Percentiles rank a stretch among this genome's conserved stretches.
Evolutionary conservation across 2,797 vertebrate species (phyloP).

Genomic region (Clarias laeviceps): DNA sequence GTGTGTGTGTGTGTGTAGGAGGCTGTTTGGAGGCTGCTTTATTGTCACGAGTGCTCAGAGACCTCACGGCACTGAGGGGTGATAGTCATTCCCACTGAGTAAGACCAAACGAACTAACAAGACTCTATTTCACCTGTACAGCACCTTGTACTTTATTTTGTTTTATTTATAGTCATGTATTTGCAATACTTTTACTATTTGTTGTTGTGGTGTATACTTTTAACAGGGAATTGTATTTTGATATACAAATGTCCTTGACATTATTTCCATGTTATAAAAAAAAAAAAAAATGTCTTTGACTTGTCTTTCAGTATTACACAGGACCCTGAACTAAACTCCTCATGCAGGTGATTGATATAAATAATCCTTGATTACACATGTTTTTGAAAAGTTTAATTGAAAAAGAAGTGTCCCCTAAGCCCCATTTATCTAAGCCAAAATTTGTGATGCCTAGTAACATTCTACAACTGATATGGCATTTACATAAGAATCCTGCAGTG

Average conservation of each 20-base stretch:
- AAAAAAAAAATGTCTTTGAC: neutral
- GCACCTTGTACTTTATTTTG: neutral
- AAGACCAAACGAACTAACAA: slow-evolving; percentile 28
- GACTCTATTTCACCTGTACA: slow-evolving; percentile 19
- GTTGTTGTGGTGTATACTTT: neutral
- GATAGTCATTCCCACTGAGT: slow-evolving; percentile 29
- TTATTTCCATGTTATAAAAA: neutral
- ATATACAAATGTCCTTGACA: neutral
- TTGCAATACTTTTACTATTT: neutral
- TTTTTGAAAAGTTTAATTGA: neutral
- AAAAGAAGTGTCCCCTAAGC: neutral
- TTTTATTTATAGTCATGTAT: neutral
- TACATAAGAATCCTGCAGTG: neutral
- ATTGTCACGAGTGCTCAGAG: slow-evolving; percentile 37
- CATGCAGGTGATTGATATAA: neutral
- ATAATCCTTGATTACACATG: neutral
- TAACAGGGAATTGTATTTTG: neutral
- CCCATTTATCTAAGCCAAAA: neutral
- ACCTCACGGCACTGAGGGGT: slow-evolving; percentile 28
- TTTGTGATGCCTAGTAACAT: neutral
- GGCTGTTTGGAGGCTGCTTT: slow-evolving; percentile 35
- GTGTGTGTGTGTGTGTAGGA: slow-evolving; percentile 24
- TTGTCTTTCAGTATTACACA: neutral
- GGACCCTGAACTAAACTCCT: neutral
- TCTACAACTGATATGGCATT: neutral